Conservation (phyloP, 2,113 vertebrate species). For the Callipepla squamata region DNA sequence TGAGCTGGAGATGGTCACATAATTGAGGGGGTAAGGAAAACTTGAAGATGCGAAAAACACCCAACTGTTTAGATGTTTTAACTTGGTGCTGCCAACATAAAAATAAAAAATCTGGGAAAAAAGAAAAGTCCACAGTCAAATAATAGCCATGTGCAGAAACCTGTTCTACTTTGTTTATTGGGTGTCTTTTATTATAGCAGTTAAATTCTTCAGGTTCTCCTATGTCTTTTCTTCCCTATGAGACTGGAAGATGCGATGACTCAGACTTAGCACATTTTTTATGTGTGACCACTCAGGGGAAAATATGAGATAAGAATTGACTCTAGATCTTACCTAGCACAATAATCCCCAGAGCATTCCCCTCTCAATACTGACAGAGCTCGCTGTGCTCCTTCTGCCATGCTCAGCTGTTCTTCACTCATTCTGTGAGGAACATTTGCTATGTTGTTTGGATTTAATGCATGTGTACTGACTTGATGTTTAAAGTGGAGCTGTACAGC, state of each 20-base stretch:
- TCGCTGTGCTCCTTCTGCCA: conserved; percentile 33
- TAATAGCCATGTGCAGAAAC: background rate
- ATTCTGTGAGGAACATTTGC: background rate
- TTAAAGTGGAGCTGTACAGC: background rate
- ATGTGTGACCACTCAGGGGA: conserved; percentile 7
- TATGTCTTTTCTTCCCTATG: background rate
- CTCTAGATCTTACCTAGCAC: background rate
- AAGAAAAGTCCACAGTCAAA: background rate
- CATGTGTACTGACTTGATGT: background rate
- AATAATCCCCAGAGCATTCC: background rate
- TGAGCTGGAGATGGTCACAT: background rate
- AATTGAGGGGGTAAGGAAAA: background rate
- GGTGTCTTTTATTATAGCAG: background rate
- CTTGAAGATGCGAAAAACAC: background rate
- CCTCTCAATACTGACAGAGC: background rate
- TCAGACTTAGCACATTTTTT: background rate
- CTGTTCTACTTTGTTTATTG: background rate
- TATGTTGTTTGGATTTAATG: conserved; percentile 33
- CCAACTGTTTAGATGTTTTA: background rate
- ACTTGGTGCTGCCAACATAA: background rate
- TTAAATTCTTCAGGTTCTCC: background rate
- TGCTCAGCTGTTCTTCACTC: conserved; percentile 13
- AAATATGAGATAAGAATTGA: background rate
- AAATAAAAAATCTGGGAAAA: background rate
- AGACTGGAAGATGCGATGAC: background rate